Evolutionary conservation across 2,113 vertebrate species (phyloP), one percentile per base, ranked within the genome.

Genomic region (Heptranchias perlo): DNA sequence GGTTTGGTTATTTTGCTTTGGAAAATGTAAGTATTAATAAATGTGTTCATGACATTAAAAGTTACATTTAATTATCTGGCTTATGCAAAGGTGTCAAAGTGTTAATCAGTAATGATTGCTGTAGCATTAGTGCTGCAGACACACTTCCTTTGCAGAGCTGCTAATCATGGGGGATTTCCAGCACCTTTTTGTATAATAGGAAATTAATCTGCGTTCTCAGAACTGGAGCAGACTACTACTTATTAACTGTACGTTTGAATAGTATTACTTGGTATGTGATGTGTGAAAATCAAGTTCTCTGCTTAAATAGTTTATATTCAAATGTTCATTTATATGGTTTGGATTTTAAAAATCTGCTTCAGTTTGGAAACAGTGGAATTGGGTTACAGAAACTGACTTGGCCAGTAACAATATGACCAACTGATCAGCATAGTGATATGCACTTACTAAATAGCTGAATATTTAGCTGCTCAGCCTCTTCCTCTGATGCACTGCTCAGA

Each of bases 131-230:
- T 44, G 47, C 49, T 31, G 4, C 61, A 65, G 39, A 44, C n/a
- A 39, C n/a, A 54, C 65, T 94, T 94, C 61, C 91, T 94, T 58
- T 94, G 61, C 91, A 44, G 25, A 65, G 18, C 58, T 94, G 91
- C 8, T 39, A 58, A 91, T 58, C 14, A 13, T 58, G 16, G 91
- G 87, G 87, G 87, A 58, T 94, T 94, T 94, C 91, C 91, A 94
- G 91, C 61, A 39, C 28, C 0, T 64, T 44, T 44, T n/a, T 93
- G 14, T 39, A 39, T 64, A 25, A 94, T 18, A 25, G 0, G 7
- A 3, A 23, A 8, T 39, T 39, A 10, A 94, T 23, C 0, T 61
- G 6, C 18, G 8, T 39, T 94, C n/a, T 93, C 21, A 64, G 91
- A 64, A 44, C 2, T n/a, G 7, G 91, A 93, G 10, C 54, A 93